These are phyloP conservation scores for Andrena praecox DNA, from an alignment of 2,888 invertebrate genomes.

Conservation along the genomic window DNA sequence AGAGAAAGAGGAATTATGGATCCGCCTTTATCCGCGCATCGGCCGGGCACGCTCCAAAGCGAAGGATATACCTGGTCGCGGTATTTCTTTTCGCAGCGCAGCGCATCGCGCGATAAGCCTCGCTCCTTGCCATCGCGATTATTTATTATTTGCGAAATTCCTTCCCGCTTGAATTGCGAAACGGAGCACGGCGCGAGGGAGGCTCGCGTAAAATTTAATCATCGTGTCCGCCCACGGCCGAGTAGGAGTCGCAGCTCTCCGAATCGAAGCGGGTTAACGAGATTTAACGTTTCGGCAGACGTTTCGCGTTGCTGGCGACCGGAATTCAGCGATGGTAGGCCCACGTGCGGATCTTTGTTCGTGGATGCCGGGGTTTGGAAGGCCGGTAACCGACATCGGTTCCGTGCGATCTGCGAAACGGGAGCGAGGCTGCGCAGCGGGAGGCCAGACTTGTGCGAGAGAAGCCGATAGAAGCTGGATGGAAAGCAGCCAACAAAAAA, in stretches of 20 bases:
- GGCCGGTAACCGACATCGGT: constrained; percentile 2
- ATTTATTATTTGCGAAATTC: constrained; percentile 66
- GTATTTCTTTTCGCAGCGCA: constrained; percentile 47
- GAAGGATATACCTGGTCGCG: constrained; percentile 53
- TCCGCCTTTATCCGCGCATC: constrained; percentile 77
- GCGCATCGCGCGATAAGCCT: constrained; percentile 60
- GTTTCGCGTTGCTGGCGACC: too few relatives aligned
- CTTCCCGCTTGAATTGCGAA: constrained; percentile 17
- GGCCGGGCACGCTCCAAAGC: constrained; percentile 54
- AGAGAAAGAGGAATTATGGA: constrained; percentile 78
- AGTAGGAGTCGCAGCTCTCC: too few relatives aligned
- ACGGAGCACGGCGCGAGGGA: constrained; percentile 13
- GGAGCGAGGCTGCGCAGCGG: constrained; percentile 72
- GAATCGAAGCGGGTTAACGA: too few relatives aligned
- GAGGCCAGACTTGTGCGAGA: constrained; percentile 57
- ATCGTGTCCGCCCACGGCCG: too few relatives aligned
- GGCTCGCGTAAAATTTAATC: background rate
- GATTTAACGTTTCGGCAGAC: too few relatives aligned
- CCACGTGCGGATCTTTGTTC: background rate
- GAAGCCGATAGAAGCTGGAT: constrained; percentile 44
- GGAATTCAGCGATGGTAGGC: too few relatives aligned
- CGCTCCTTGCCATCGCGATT: constrained; percentile 41
- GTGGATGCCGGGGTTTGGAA: background rate
- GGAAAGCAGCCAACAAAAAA: constrained; percentile 66
- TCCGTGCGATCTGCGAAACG: constrained; percentile 48